A percentile compares a stretch with the other conserved stretches of the same genome.
Evolutionary conservation across 2,888 invertebrate genomes (phyloP).

Genomic region (Stomorhina lunata): DNA sequence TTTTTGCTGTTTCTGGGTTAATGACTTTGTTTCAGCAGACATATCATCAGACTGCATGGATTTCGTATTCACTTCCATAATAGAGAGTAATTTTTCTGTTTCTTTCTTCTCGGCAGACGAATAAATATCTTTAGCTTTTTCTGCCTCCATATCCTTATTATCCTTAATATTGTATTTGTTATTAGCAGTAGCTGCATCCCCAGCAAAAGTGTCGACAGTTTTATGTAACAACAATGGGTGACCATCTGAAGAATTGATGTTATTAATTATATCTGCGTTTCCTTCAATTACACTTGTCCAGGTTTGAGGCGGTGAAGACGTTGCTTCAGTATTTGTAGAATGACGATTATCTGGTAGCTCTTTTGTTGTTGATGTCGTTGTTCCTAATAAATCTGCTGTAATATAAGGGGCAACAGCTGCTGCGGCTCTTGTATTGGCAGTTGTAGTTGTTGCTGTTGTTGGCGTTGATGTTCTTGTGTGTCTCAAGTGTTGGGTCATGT

Average conservation of each 20-base stretch:
- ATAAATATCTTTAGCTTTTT: neutral
- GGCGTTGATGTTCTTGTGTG: constrained; percentile 33
- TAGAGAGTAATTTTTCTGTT: constrained; percentile 22
- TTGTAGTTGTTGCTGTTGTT: neutral
- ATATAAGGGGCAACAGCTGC: constrained; percentile 16
- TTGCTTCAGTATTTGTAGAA: constrained; percentile 20
- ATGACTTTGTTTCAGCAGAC: constrained; percentile 71
- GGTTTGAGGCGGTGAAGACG: constrained; percentile 25
- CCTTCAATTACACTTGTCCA: constrained; percentile 4
- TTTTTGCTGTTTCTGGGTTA: constrained; percentile 72
- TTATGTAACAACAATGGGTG: constrained; percentile 49
- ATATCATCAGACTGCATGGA: constrained; percentile 58
- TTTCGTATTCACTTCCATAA: constrained; percentile 28
- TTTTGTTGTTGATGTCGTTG: constrained; percentile 1
- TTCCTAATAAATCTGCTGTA: constrained; percentile 33
- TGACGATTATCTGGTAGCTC: neutral
- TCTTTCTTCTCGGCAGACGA: neutral
- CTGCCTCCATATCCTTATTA: neutral
- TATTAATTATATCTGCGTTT: constrained; percentile 55
- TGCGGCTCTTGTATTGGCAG: constrained; percentile 5
- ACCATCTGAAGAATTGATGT: constrained; percentile 43
- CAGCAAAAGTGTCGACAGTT: constrained; percentile 30
- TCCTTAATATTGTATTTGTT: constrained; percentile 27
- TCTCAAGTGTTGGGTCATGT: constrained; percentile 55
- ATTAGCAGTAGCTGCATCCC: neutral